These are phyloP conservation scores for Psilanteris sp. DNA, from an alignment of 1,140 invertebrate species.

Conservation along the genomic window DNA sequence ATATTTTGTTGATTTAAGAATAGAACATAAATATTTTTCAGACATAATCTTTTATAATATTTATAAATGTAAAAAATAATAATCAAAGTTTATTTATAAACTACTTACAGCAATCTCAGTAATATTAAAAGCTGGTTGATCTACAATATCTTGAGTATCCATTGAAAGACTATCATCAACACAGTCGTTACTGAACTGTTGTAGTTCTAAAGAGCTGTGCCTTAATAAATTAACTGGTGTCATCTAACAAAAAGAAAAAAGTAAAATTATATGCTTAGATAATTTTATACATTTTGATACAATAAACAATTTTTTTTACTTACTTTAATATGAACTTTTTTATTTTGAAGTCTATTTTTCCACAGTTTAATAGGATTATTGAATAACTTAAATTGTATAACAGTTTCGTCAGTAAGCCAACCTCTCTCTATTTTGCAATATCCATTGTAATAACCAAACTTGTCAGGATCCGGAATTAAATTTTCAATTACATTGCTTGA, in stretches of 20 bases:
- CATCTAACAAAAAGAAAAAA: constrained; percentile 72
- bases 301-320: too few species aligned
- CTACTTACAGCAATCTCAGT: constrained; percentile 80
- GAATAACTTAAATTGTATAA: constrained; percentile 92
- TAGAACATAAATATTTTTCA: too few species aligned
- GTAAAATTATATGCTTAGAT: too few species aligned
- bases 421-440: constrained; percentile 86
- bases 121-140: constrained; percentile 79
- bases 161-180: constrained; percentile 81
- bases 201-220: constrained; percentile 78
- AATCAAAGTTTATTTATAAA: not conserved
- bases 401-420: constrained; percentile 92
- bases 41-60: too few species aligned
- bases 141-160: constrained; percentile 81
- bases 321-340: constrained; percentile 85
- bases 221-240: constrained; percentile 88
- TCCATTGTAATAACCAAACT: constrained; percentile 85
- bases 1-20: too few species aligned
- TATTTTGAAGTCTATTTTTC: constrained; percentile 88
- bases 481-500: constrained; percentile 70
- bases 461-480: constrained; percentile 76
- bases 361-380: constrained; percentile 90
- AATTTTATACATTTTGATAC: too few species aligned
- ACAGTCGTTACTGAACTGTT: constrained; percentile 74
- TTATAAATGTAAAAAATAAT: too few species aligned